phyloP scores from a whole-genome alignment of 2,113 vertebrate genomes.

The Muntiacus muntjak region DNA sequence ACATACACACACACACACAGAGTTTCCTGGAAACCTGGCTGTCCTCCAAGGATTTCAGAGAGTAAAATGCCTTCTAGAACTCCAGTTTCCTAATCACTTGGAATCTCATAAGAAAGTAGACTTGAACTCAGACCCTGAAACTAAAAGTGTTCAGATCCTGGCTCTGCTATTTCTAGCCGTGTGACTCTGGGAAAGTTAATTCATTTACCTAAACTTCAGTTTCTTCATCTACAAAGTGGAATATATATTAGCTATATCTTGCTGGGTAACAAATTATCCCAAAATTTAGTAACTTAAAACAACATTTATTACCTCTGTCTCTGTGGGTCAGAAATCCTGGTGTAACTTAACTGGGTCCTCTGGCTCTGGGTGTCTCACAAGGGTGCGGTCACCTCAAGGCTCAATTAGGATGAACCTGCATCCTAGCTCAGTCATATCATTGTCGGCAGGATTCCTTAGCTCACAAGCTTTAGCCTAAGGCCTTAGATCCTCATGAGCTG shows the following conservation, averaged over 20 bases:
- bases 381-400: background rate
- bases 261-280: background rate
- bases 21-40: slow-evolving; percentile 74
- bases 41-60: slow-evolving; percentile 57
- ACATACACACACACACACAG: background rate
- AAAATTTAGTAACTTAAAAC: background rate
- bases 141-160: background rate
- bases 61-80: slow-evolving; percentile 48
- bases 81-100: background rate
- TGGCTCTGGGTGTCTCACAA: background rate
- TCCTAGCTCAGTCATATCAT: background rate
- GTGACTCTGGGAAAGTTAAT: background rate
- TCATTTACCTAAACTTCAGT: background rate
- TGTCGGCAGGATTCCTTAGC: background rate
- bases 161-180: background rate
- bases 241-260: background rate
- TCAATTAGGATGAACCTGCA: background rate
- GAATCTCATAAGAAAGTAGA: slow-evolving; percentile 34
- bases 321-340: background rate
- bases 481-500: background rate
- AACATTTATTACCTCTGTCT: background rate
- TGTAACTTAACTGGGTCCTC: background rate
- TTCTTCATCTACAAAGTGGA: background rate
- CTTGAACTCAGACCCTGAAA: background rate
- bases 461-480: background rate